Percentiles rank a stretch among this genome's conserved stretches.
phyloP scores from a whole-genome alignment of 2,797 vertebrate genomes.

The Aphelocoma californica region DNA sequence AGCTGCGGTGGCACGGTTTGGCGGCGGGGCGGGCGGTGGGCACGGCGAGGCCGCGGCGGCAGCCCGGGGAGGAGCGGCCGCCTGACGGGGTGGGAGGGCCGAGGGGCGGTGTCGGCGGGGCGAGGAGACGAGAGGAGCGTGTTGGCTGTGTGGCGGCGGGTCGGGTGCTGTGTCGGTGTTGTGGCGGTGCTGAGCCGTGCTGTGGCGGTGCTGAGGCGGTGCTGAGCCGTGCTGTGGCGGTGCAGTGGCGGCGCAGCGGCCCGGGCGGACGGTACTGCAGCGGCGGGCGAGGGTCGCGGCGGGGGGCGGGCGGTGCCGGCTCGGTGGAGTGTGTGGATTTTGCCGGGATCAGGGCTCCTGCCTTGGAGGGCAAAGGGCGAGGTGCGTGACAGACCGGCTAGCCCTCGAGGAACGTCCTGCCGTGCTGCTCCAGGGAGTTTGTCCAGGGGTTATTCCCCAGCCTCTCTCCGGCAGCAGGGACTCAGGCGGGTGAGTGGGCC shows the following conservation, averaged over 20 bases:
- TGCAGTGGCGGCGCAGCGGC: neutral
- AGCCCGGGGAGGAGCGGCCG: neutral
- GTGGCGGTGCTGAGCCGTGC: neutral
- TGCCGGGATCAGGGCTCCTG: neutral
- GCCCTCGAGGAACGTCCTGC: neutral
- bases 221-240: neutral
- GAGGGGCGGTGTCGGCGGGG: too few relatives aligned
- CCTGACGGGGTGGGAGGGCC: neutral
- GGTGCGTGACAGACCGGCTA: accelerated
- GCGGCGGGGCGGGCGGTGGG: accelerated
- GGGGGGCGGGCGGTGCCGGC: too few relatives aligned
- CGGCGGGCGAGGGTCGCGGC: neutral
- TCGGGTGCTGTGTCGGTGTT: neutral
- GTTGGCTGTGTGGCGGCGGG: neutral
- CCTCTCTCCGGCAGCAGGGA: neutral
- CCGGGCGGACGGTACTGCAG: neutral
- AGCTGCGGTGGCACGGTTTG: accelerated
- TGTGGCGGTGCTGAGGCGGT: neutral
- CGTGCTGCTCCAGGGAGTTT: neutral
- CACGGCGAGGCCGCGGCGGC: neutral
- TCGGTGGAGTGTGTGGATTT: too few relatives aligned
- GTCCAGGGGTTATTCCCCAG: neutral
- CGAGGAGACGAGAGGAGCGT: neutral
- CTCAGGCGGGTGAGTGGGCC: accelerated
- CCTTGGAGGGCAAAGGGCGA: neutral